A percentile compares a stretch with the other conserved stretches of the same genome.
phyloP scores from a whole-genome alignment of 2,113 vertebrate species.

The Felis chaus region DNA sequence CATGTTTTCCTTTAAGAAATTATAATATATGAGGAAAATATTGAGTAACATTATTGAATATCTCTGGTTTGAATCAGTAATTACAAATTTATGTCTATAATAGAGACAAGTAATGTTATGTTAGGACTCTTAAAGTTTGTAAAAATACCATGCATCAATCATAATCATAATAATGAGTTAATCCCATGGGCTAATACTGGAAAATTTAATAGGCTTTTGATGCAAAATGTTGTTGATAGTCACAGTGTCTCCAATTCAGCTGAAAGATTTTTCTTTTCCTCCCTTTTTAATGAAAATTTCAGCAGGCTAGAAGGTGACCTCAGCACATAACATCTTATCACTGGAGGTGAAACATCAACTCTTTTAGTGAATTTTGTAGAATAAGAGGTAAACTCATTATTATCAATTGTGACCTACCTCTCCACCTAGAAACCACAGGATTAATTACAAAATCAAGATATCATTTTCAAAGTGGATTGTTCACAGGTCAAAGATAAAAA shows the following conservation, averaged over 20 bases:
- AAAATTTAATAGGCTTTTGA: background rate
- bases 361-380: slow-evolving; percentile 14
- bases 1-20: background rate
- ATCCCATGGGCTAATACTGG: background rate
- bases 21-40: background rate
- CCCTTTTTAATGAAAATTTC: slow-evolving; percentile 22
- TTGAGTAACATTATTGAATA: background rate
- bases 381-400: slow-evolving; percentile 7
- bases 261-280: background rate
- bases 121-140: background rate
- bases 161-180: background rate
- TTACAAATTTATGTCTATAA: background rate
- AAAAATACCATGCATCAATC: background rate
- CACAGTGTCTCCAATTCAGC: background rate
- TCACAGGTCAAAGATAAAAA: background rate
- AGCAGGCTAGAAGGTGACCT: slow-evolving; percentile 36
- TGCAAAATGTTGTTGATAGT: background rate
- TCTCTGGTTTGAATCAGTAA: background rate
- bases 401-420: background rate
- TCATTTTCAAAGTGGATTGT: background rate
- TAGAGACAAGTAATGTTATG: background rate
- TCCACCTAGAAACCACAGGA: background rate
- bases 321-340: background rate
- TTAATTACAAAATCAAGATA: slow-evolving; percentile 45
- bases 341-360: slow-evolving; percentile 3